Conservation (phyloP, 2,113 vertebrate genomes). For the Camelus dromedarius region DNA sequence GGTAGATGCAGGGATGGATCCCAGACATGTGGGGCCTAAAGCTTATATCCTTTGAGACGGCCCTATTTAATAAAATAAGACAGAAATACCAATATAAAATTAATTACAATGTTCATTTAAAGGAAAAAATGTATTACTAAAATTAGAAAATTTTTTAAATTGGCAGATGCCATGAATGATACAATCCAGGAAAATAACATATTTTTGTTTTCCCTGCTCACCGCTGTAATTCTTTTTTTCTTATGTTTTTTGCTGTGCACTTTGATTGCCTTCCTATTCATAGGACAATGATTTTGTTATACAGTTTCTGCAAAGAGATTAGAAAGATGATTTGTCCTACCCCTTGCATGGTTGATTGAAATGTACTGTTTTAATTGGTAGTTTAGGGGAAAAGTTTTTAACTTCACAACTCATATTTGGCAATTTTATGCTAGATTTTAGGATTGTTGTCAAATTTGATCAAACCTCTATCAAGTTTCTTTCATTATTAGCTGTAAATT, state of each 20-base stretch:
- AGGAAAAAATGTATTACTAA: background rate
- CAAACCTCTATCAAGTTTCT: background rate
- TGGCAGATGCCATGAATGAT: background rate
- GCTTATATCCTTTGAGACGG: background rate
- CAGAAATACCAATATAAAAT: background rate
- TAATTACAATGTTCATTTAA: background rate
- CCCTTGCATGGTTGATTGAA: background rate
- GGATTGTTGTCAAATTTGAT: background rate
- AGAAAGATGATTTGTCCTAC: background rate
- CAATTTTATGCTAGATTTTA: background rate
- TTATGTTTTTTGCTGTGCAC: background rate
- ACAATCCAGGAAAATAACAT: background rate
- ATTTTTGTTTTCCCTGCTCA: background rate
- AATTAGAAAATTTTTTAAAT: background rate
- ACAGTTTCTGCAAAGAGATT: background rate
- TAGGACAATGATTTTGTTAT: background rate
- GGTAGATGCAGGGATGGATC: background rate
- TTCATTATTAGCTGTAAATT: no score
- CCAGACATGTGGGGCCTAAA: background rate
- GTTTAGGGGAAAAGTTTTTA: background rate
- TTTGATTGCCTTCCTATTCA: background rate
- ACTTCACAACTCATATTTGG: background rate
- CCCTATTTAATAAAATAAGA: background rate
- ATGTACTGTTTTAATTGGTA: background rate
- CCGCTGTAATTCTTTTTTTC: background rate